These are phyloP conservation scores for Rhegmatorhina hoffmannsi DNA, from an alignment of 2,113 vertebrate species.

Conservation along the genomic window DNA sequence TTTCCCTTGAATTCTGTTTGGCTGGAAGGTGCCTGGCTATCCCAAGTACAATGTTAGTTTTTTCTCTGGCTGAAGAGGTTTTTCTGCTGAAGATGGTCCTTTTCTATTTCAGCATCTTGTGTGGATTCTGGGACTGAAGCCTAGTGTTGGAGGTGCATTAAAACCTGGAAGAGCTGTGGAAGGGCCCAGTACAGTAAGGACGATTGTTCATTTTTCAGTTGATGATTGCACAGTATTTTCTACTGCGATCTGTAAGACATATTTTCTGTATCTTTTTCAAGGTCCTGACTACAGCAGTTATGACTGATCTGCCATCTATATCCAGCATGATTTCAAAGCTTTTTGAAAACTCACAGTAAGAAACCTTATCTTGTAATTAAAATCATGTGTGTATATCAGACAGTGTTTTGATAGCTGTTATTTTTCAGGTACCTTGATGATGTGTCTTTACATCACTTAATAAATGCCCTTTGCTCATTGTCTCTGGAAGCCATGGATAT, in stretches of 20 bases:
- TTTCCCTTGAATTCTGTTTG: not conserved
- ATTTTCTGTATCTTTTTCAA: conserved; percentile 61
- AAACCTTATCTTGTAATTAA: conserved; percentile 21
- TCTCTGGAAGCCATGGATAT: conserved; percentile 99
- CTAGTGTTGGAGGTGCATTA: conserved; percentile 89
- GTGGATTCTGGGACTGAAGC: conserved; percentile 98
- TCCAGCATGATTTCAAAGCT: conserved; percentile 96
- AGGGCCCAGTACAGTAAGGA: conserved; percentile 94
- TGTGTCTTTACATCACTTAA: conserved; percentile 97
- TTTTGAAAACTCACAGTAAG: conserved; percentile 99
- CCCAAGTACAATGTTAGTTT: not conserved
- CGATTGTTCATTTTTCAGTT: not conserved
- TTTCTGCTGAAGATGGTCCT: not conserved
- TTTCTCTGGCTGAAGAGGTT: not conserved
- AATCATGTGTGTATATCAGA: not conserved
- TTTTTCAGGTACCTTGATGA: conserved; percentile 95
- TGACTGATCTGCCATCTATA: conserved; percentile 98
- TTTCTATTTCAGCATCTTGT: conserved; percentile 89
- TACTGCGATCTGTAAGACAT: not conserved
- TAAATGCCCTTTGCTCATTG: conserved; percentile 97
- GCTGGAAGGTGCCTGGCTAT: not conserved
- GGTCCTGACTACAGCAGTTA: conserved; percentile 98
- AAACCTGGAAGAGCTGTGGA: conserved; percentile 96
- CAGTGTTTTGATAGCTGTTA: conserved; percentile 55
- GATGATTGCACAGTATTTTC: not conserved